A percentile compares a stretch with the other conserved stretches of the same genome.
Conservation (phyloP, 1,140 invertebrate species). For the Drepana arcuata region DNA sequence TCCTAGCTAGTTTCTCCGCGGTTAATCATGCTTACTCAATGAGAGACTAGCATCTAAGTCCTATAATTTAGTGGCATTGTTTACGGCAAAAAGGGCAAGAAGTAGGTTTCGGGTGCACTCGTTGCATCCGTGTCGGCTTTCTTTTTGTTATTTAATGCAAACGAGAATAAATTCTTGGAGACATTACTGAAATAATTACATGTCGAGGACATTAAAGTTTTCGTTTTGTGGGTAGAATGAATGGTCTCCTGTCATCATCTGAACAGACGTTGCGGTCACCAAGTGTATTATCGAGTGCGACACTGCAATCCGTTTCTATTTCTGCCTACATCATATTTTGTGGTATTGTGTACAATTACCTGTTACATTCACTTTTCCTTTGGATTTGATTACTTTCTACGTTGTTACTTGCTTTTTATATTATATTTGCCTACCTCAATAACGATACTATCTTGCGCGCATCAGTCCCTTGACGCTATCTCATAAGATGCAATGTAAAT, state of each 20-base stretch:
- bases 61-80: conserved; percentile 60
- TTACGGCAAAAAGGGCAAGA: conserved; percentile 32
- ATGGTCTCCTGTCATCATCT: conserved; percentile 1
- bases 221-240: conserved; percentile 2
- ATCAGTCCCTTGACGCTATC: too few relatives aligned
- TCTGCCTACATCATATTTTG: conserved; percentile 36
- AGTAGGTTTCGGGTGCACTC: conserved; percentile 59
- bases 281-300: conserved; percentile 35
- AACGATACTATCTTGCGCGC: too few relatives aligned
- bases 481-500: too few relatives aligned
- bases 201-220: not conserved
- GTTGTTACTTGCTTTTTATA: too few relatives aligned
- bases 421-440: too few relatives aligned
- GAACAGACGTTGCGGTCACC: conserved; percentile 22
- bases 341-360: conserved; percentile 41
- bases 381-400: conserved; percentile 28
- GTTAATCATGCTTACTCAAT: conserved; percentile 59
- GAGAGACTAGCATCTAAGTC: conserved; percentile 44
- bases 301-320: conserved; percentile 50
- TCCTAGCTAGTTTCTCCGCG: conserved; percentile 41
- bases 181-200: not conserved
- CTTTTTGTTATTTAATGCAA: conserved; percentile 22
- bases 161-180: not conserved
- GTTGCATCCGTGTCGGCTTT: conserved; percentile 43
- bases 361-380: conserved; percentile 32